Base-by-base conservation (phyloP, 2,888 invertebrate genomes). In the Drosophila hamatofila region DNA sequence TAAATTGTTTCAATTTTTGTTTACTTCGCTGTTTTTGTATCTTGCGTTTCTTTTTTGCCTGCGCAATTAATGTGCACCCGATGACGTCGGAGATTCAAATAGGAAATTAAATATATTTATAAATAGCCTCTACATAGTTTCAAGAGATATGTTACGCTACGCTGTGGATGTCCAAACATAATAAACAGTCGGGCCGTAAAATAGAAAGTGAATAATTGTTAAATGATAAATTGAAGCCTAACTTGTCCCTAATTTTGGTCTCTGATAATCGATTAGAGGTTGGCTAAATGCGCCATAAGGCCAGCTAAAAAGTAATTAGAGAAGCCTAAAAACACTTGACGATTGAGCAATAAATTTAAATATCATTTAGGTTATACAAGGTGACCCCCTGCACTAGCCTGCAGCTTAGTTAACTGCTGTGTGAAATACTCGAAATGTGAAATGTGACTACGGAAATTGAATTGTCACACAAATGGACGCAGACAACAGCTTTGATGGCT, bases 81-180 rank as follows among this genome's bases (percentile, higher is more conserved):
- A 81, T 86, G 83, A 83, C 84, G 87, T 84, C 72, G 87, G 79
- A 76, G 71, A 75, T 65, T 72, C 73, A 62, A 75, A 74, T 72
- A 66, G 52, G 25, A 48, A 63, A 41, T 64, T 49, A 64, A 39
- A 70, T 61, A 64, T 27, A 37, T n/a, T 39, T 39, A 54, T 4
- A 74, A 23, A 62, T 42, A 71, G 44, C 71, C 48, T 69, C 66
- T 21, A 21, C 18, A 48, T 21, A 27, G 48, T 18, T 18, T 11
- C 9, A n/a, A 27, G 27, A 48, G 27, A 27, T 55, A 33, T 16
- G 51, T 35, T 18, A 7, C 30, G 30, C 18, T 16, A 4, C 4
- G 21, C 16, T 23, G 14, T 39, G 46, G 63, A 33, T 70, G 58
- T 2, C 57, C 71, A 68, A 75, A 64, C 70, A 60, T 42, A 60